Percentiles rank a stretch among this genome's conserved stretches.
These are phyloP conservation scores for Pseudochromis fuscus DNA, from an alignment of 2,797 vertebrate genomes.

Conservation along the genomic window DNA sequence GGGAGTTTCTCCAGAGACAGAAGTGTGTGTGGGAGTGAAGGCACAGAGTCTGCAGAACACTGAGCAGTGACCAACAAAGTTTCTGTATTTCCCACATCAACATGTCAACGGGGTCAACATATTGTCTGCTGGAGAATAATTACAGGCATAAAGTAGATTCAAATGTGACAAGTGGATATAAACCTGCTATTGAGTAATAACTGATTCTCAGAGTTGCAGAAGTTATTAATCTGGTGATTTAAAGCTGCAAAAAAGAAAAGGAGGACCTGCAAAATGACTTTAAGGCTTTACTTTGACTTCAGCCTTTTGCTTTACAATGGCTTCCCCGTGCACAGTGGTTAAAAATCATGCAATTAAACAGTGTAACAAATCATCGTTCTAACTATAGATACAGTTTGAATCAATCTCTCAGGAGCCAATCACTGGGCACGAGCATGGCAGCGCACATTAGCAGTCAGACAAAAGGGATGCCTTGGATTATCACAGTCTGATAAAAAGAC, in stretches of 20 bases:
- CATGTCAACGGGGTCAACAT: constrained; percentile 3
- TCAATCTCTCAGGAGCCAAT: neutral
- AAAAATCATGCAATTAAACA: neutral
- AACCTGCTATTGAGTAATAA: neutral
- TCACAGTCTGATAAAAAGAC: neutral
- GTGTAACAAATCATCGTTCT: neutral
- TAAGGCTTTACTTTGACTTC: too few species aligned
- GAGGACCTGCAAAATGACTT: neutral
- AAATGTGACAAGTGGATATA: neutral
- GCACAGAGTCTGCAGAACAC: constrained; percentile 39
- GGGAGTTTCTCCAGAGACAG: constrained; percentile 53
- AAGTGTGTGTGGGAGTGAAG: constrained; percentile 63
- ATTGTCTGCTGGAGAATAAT: neutral
- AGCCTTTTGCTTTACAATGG: neutral
- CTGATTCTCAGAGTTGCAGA: neutral
- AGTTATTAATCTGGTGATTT: too few species aligned
- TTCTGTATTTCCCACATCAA: constrained; percentile 23
- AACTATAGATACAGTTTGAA: neutral
- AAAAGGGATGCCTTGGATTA: neutral
- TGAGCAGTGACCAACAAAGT: constrained; percentile 26
- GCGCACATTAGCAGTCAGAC: neutral
- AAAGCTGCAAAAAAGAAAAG: too few species aligned
- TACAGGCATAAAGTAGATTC: neutral
- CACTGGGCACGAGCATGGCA: neutral
- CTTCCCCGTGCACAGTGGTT: neutral